A percentile compares a stretch with the other conserved stretches of the same genome.
These are phyloP conservation scores for Pegoplata infirma DNA, from an alignment of 2,888 invertebrate species.

Conservation along the genomic window DNA sequence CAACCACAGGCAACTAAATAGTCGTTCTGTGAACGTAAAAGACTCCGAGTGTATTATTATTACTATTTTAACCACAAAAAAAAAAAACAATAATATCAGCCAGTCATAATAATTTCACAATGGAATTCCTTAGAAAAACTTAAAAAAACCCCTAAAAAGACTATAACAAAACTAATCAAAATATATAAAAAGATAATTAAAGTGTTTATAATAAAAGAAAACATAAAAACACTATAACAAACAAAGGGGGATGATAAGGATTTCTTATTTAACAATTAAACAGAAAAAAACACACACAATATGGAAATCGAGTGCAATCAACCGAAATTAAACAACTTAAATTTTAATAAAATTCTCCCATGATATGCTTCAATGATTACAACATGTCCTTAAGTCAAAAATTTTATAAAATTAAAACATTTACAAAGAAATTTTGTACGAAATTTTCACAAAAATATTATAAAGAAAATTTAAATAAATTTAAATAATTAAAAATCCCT, in stretches of 20 bases:
- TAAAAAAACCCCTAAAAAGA: slow-evolving; percentile 4
- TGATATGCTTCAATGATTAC: background rate
- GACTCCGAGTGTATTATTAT: slow-evolving; percentile 54
- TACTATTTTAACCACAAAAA: too few species aligned
- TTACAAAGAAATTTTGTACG: slow-evolving; percentile 70
- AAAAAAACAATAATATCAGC: slow-evolving; percentile 2
- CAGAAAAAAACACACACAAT: background rate
- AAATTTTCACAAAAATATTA: slow-evolving; percentile 69
- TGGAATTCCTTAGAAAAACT: background rate
- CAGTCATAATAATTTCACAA: background rate
- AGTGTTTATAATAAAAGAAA: background rate
- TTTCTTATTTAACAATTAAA: background rate
- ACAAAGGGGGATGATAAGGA: background rate
- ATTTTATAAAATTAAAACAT: slow-evolving; percentile 72
- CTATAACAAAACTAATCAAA: slow-evolving; percentile 32
- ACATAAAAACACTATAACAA: background rate
- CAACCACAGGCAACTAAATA: slow-evolving; percentile 56
- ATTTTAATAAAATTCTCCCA: background rate
- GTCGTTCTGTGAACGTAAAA: slow-evolving; percentile 66
- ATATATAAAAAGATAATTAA: slow-evolving; percentile 18
- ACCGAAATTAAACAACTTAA: background rate
- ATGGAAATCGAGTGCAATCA: background rate
- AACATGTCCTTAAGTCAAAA: slow-evolving; percentile 73
- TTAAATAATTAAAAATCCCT: slow-evolving; percentile 19
- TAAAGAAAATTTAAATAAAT: slow-evolving; percentile 64